A percentile compares a stretch with the other conserved stretches of the same genome.
phyloP scores from a whole-genome alignment of 2,888 invertebrate genomes.

The Cheilosia soror region DNA sequence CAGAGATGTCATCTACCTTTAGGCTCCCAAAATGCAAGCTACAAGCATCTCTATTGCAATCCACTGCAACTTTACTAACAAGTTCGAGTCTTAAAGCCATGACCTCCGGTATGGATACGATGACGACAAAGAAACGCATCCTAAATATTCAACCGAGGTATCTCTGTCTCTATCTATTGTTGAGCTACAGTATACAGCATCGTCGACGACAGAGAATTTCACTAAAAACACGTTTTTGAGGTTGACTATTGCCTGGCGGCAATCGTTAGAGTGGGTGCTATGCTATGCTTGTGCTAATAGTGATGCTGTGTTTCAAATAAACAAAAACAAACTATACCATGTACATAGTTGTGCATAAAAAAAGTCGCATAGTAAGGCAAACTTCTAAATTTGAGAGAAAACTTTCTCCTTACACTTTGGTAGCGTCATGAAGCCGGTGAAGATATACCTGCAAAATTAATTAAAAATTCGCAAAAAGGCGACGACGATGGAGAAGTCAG shows the following conservation, averaged over 20 bases:
- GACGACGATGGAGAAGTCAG: background rate
- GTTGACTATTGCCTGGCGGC: conserved; percentile 5
- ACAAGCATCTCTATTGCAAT: too few relatives aligned
- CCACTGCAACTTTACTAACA: too few relatives aligned
- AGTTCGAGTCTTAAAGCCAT: too few relatives aligned
- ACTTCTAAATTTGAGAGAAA: background rate
- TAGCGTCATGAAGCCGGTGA: background rate
- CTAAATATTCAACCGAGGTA: background rate
- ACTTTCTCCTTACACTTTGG: background rate
- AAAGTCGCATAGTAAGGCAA: background rate
- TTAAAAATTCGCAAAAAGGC: background rate
- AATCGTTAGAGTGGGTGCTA: background rate
- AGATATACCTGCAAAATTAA: background rate
- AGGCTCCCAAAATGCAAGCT: too few relatives aligned
- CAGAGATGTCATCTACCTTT: too few relatives aligned
- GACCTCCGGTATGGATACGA: background rate
- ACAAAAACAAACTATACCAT: background rate
- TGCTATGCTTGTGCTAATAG: background rate
- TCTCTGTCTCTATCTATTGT: background rate
- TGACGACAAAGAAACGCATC: background rate
- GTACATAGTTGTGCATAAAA: background rate
- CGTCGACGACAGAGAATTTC: background rate
- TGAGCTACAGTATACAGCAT: background rate
- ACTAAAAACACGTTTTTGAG: conserved; percentile 2
- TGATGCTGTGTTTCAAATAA: background rate